Evolutionary conservation across 2,888 invertebrate genomes (phyloP), one percentile per base, ranked within the genome.

Genomic region (Agrilus biguttatus): DNA sequence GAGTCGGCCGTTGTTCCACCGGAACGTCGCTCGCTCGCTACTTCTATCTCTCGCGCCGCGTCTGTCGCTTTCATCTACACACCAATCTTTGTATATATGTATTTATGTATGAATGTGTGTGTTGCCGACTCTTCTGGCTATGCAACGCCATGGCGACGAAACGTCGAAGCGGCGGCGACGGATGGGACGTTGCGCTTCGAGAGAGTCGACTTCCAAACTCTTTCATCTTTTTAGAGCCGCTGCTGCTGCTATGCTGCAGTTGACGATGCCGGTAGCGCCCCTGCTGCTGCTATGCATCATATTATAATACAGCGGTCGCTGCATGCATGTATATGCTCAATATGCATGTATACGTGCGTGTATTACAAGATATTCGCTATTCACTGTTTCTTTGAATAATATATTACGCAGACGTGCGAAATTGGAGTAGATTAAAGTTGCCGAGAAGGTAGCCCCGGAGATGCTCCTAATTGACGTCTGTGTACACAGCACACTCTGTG

Each of bases 291-390:
- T 28, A 28, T 28, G 28, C 28, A 28, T 28, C 28, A 28, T 28
- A 28, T 28, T 28, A 10, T 28, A 28, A 28, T 28, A 28, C 28
- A 21, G 7, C 21, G 21, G 28, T 28, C 28, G 8, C 10, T 28
- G 28, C 4, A 10, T 28, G 28, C 10, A 10, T 28, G 10, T 28
- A 10, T 28, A 28, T 19, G 19, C n/a, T n/a, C n/a, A n/a, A n/a
- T 19, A 19, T 21, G 21, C 21, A 21, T 21, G 48, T 60, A 59
- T 59, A 53, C 57, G 55, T 55, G 56, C 58, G 10, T 62, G 62
- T 62, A 62, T 60, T 62, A 62, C 61, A 62, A 62, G 61, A 56
- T 61, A 62, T 62, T 60, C 60, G 60, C 62, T 62, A 62, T 62
- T 60, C 57, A 60, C 60, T 58, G 56, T 55, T 55, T 57, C 56